Conservation (phyloP, 2,113 vertebrate genomes). For the Muntiacus muntjak region DNA sequence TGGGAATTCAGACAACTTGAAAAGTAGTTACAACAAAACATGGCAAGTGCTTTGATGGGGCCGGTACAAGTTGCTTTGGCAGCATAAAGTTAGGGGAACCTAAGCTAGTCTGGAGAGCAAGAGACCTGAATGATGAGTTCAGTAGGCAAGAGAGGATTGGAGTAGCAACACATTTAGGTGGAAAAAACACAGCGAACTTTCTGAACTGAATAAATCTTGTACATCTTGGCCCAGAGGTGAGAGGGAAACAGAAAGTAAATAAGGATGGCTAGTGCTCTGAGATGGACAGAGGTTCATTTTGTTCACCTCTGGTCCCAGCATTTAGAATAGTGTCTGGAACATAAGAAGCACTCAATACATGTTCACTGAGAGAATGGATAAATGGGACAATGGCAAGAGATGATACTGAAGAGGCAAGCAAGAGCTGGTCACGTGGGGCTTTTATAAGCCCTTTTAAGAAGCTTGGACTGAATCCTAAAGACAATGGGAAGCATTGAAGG, state of each 20-base stretch:
- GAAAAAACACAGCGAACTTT: background rate
- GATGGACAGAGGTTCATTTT: background rate
- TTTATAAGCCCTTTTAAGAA: background rate
- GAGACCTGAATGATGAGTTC: background rate
- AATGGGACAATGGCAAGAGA: background rate
- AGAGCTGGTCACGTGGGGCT: background rate
- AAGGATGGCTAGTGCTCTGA: background rate
- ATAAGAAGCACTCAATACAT: background rate
- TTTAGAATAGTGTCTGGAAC: background rate
- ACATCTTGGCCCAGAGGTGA: background rate
- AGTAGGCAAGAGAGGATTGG: background rate
- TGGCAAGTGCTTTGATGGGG: background rate
- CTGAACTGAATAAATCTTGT: background rate
- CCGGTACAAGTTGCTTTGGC: background rate
- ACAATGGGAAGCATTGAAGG: background rate
- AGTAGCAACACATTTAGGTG: background rate
- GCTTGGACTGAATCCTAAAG: background rate
- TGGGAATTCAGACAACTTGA: background rate
- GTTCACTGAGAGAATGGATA: constrained; percentile 35
- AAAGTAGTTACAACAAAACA: background rate
- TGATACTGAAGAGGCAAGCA: background rate
- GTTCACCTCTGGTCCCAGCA: background rate
- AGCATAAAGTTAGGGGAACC: background rate
- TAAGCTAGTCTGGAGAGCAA: background rate
- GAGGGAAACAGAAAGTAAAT: background rate